phyloP scores from a whole-genome alignment of 2,797 vertebrate species.

The Coreius guichenoti region DNA sequence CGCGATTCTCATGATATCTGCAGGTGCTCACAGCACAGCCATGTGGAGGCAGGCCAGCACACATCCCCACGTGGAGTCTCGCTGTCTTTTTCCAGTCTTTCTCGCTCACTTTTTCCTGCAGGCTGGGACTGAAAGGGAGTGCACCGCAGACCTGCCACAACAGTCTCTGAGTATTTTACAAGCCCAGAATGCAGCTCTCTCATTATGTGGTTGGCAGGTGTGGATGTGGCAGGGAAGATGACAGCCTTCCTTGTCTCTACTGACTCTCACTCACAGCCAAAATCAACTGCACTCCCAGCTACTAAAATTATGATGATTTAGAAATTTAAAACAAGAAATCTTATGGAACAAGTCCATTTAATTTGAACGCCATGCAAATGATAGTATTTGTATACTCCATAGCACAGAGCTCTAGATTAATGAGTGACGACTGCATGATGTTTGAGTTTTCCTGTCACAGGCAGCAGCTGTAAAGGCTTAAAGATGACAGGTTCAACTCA shows the following conservation, averaged over 20 bases:
- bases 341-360: background rate
- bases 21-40: constrained; percentile 61
- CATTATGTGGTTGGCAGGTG: constrained; percentile 61
- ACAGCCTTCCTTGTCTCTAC: constrained; percentile 67
- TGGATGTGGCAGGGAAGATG: constrained; percentile 66
- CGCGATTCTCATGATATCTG: constrained; percentile 47
- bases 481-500: constrained; percentile 15
- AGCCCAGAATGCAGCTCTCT: constrained; percentile 48
- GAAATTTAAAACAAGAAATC: constrained; percentile 23
- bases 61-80: constrained; percentile 59
- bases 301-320: constrained; percentile 25
- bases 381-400: background rate
- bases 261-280: constrained; percentile 55
- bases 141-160: constrained; percentile 63
- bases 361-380: constrained; percentile 27
- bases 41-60: constrained; percentile 63
- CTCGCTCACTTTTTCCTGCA: constrained; percentile 18
- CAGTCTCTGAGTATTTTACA: constrained; percentile 55
- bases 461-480: constrained; percentile 50
- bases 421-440: background rate
- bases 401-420: background rate
- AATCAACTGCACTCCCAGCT: constrained; percentile 19
- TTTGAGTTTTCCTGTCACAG: constrained; percentile 44
- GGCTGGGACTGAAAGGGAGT: constrained; percentile 41
- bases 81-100: constrained; percentile 44